Base-by-base conservation (phyloP, 1,140 invertebrate species). In the Neelides sp. region DNA sequence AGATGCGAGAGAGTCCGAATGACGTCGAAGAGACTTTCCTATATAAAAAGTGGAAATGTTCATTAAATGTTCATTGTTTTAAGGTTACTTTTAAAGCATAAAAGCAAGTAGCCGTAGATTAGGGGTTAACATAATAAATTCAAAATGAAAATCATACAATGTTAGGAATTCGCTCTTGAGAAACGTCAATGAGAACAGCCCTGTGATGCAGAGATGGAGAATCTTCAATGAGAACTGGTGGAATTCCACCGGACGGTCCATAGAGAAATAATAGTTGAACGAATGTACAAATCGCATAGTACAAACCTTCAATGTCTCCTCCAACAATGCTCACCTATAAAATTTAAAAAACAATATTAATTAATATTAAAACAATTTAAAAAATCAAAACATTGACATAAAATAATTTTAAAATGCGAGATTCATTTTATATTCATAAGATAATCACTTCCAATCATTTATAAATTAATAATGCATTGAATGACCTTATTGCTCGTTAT, bases 141-240 rank as follows among this genome's bases (percentile, higher is more conserved):
- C 34, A 1, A 15, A 32, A 22, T 15, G 24, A 40, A 27, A n/a
- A n/a, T 52, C 65, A 64, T 66, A 74, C 72, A 51, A 78, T 59
- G 2, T 69, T 73, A 13, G 77, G 76, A 50, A 78, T 71, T 35
- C 78, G 69, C 32, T 77, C 76, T 58, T 73, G 69, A 8, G 76
- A 76, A 44, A 79, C 71, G 61, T 81, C 79, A 39, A 81, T 59
- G 13, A 80, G 57, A 51, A 79, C 70, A 12, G 72, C 78, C 49
- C 79, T 66, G 52, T 77, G 73, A 13, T 68, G 64, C 19, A 80
- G 67, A 34, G 71, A 67, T 2, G 78, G 78, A 54, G 73, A 71
- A 61, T 81, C 79, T 61, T 77, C 73, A 40, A 81, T 78, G 30
- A 80, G 64, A 20, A 76, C 67, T 2, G 73, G 71, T 20, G 71